Percentiles rank a stretch among this genome's conserved stretches.
These are phyloP conservation scores for Monomorium pharaonis DNA, from an alignment of 1,140 invertebrate species.

Conservation along the genomic window DNA sequence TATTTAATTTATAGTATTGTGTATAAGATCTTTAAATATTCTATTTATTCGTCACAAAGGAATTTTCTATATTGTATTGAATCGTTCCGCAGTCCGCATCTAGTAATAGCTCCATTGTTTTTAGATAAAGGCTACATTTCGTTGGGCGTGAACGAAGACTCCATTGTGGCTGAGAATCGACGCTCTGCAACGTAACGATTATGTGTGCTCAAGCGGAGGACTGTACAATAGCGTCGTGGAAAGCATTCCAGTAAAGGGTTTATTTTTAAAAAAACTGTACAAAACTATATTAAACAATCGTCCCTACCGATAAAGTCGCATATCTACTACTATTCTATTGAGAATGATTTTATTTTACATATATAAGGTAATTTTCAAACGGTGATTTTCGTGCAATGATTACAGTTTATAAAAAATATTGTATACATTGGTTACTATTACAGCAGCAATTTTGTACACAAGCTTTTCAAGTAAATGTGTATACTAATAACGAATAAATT, in stretches of 20 bases:
- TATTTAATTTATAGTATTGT: background rate
- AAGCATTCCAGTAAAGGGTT: slow-evolving; percentile 27
- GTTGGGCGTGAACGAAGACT: slow-evolving; percentile 23
- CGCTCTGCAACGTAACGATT: slow-evolving; percentile 27
- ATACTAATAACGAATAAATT: background rate
- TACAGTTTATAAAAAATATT: background rate
- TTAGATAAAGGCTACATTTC: slow-evolving; percentile 26
- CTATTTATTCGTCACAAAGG: background rate
- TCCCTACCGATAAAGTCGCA: background rate
- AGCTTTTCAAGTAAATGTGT: background rate
- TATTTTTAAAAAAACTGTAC: slow-evolving; percentile 16
- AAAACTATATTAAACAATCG: slow-evolving; percentile 14
- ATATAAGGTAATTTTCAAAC: background rate
- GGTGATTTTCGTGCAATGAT: background rate
- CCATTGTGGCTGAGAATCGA: slow-evolving; percentile 33
- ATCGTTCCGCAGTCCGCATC: background rate
- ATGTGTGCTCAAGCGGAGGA: slow-evolving; percentile 27
- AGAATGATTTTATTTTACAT: background rate
- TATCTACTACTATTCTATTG: background rate
- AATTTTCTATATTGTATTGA: slow-evolving; percentile 23
- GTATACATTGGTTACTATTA: slow-evolving; percentile 2
- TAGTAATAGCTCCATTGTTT: slow-evolving; percentile 20
- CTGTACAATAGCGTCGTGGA: slow-evolving; percentile 1
- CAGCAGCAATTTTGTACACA: background rate
- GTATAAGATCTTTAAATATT: background rate